These are phyloP conservation scores for Didymodactylos carnosus DNA, from an alignment of 2,888 invertebrate species.

Conservation along the genomic window DNA sequence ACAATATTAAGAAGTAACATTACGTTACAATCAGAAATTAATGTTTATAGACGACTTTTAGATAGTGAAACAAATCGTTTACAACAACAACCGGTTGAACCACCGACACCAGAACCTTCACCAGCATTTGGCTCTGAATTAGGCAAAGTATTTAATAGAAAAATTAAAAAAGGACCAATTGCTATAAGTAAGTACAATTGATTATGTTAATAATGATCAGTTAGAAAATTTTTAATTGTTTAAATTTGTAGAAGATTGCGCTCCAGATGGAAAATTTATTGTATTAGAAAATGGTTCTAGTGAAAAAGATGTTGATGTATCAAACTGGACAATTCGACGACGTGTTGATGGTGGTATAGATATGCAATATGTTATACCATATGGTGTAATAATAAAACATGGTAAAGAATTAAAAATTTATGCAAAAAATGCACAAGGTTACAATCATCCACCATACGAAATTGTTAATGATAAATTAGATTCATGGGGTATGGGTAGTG, in stretches of 20 bases:
- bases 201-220: neutral
- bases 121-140: neutral
- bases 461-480: neutral
- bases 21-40: neutral
- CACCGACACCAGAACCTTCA: neutral
- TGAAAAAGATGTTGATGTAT: constrained; percentile 17
- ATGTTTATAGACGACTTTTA: neutral
- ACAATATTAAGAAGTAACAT: neutral
- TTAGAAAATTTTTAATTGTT: neutral
- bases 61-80: neutral
- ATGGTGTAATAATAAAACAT: neutral
- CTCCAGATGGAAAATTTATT: constrained; percentile 25
- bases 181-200: neutral
- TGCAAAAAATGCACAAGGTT: neutral
- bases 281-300: constrained; percentile 25
- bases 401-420: neutral
- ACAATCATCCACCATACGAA: neutral
- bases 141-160: neutral
- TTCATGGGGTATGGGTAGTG: neutral
- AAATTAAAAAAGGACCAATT: neutral
- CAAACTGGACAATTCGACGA: neutral
- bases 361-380: neutral
- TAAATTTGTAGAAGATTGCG: constrained; percentile 18
- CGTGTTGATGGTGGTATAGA: neutral
- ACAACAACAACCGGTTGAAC: neutral